Base-by-base conservation (phyloP, 2,113 vertebrate genomes). In the Sander vitreus region DNA sequence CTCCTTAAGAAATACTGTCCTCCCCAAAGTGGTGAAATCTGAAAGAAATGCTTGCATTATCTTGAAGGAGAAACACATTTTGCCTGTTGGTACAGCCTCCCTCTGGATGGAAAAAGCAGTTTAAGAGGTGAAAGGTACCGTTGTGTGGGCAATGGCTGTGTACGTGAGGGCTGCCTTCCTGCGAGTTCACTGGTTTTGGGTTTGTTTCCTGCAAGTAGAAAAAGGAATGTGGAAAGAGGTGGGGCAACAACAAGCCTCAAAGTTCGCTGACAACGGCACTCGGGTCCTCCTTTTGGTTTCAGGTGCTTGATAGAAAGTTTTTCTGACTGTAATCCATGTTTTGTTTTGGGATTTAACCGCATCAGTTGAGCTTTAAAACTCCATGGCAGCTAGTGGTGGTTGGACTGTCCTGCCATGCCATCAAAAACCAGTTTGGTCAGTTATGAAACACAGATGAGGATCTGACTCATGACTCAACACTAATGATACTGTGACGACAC, bases 151-250 rank as follows among this genome's bases (percentile, higher is more conserved):
- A 4, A 39, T 39, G n/a, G 30, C 18, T 50, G 16, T 48, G 50
- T n/a, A 1, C 5, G 12, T 18, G 66, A 58, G 33, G 21, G 47
- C 6, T n/a, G 27, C 6, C 13, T 58, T 48, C 25, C 43, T 72
- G 48, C 3, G 4, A 27, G 0, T 10, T 43, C 39, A 3, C 25
- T 12, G 48, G 8, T 43, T 63, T 43, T 78, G 1, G 21, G 81
- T 64, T 33, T 30, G 12, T 48, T 81, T 43, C 50, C 47, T 78
- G 67, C 19, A 48, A 69, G 45, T 6, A 5, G 27, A 6, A 43
- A 25, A 43, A 73, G 81, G 69, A 88, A 89, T 88, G 78, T 83
- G 54, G 45, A 73, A 55, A 12, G 21, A 68, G 54, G 57, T 16
- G 57, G 65, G 39, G 80, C 36, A 39, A 53, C 21, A 16, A n/a